A percentile compares a stretch with the other conserved stretches of the same genome.
phyloP scores from a whole-genome alignment of 2,888 invertebrate species.

The Ochropacha duplaris region DNA sequence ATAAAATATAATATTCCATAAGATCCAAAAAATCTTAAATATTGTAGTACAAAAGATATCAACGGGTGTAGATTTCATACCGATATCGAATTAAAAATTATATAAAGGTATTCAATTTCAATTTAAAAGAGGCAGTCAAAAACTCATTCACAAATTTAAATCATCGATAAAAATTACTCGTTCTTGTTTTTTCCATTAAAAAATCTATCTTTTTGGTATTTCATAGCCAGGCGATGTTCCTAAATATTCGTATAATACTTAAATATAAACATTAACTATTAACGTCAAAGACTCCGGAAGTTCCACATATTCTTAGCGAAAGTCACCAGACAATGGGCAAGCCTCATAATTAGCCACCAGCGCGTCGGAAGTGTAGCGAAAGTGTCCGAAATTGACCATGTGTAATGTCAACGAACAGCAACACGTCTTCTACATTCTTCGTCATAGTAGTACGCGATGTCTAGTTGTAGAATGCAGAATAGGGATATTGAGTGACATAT shows the following conservation, averaged over 20 bases:
- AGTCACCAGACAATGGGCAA: constrained; percentile 62
- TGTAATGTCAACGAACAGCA: constrained; percentile 8
- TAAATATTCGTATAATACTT: background rate
- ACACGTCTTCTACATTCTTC: background rate
- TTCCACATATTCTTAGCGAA: constrained; percentile 52
- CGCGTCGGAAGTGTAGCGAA: constrained; percentile 51
- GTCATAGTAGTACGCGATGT: background rate
- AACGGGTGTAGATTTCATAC: constrained; percentile 30
- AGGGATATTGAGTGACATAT: too few relatives aligned
- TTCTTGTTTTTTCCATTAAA: too few relatives aligned
- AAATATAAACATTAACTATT: background rate
- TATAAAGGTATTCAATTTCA: too few relatives aligned
- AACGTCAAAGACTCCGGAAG: constrained; percentile 28
- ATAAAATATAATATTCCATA: background rate
- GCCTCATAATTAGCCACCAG: constrained; percentile 48
- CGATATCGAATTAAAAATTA: constrained; percentile 41
- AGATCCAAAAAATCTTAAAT: background rate
- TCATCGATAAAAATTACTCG: too few relatives aligned
- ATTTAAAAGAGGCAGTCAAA: background rate
- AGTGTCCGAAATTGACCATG: constrained; percentile 49
- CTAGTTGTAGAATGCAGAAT: too few relatives aligned
- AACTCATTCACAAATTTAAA: too few relatives aligned
- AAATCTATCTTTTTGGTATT: background rate
- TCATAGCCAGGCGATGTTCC: background rate
- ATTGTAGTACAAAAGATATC: constrained; percentile 49